Evolutionary conservation across 2,888 invertebrate species (phyloP).

Genomic region (Calliopum simillimum): DNA sequence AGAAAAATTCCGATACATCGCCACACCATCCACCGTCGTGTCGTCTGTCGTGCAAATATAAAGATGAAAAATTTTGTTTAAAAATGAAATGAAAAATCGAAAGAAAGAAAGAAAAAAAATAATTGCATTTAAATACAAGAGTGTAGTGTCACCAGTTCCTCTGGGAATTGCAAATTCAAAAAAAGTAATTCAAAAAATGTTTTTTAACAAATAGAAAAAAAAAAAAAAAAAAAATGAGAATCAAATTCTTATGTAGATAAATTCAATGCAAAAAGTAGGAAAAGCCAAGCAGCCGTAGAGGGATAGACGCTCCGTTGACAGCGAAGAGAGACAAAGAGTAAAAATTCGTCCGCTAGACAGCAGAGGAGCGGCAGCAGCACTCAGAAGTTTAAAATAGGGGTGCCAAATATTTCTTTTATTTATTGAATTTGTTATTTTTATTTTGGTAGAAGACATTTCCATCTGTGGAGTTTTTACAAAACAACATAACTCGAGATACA

Average conservation of each 20-base stretch:
- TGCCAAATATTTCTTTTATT: too few species aligned
- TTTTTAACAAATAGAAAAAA: too few species aligned
- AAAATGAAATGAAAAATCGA: constrained; percentile 34
- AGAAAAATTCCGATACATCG: constrained; percentile 55
- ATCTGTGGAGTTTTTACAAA: too few species aligned
- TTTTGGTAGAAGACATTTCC: too few species aligned
- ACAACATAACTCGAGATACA: too few species aligned
- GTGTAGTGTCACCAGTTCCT: too few species aligned
- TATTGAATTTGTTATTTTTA: too few species aligned
- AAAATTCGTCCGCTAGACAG: too few species aligned
- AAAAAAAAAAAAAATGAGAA: constrained; percentile 49
- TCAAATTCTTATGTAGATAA: constrained; percentile 14
- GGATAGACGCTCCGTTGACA: not conserved
- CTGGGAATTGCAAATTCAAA: too few species aligned
- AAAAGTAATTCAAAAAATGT: too few species aligned
- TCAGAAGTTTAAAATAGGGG: too few species aligned
- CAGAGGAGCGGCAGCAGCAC: constrained; percentile 24
- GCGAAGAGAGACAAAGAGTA: too few species aligned
- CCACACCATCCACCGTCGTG: constrained; percentile 18
- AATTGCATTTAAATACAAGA: constrained; percentile 42
- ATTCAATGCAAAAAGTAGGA: constrained; percentile 38
- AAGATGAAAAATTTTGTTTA: not conserved
- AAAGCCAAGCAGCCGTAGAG: constrained; percentile 31
- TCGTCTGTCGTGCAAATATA: constrained; percentile 13
- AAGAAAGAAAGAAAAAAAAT: constrained; percentile 46